These are phyloP conservation scores for Portunus trituberculatus DNA, from an alignment of 1,140 invertebrate species.

Conservation along the genomic window DNA sequence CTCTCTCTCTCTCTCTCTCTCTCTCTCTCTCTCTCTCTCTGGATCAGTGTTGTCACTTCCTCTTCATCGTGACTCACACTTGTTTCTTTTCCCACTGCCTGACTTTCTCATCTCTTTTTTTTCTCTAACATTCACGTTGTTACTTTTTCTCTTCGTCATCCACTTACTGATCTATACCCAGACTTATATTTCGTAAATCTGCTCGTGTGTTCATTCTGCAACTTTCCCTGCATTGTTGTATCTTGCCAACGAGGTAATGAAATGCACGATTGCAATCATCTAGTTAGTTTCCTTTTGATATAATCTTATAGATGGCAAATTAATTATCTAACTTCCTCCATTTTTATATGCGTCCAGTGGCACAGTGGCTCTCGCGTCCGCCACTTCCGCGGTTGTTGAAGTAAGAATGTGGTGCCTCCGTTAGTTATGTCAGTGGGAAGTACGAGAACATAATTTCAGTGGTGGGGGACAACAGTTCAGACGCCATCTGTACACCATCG, in stretches of 20 bases:
- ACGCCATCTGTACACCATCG: not conserved
- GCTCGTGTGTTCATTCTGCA: too few species aligned
- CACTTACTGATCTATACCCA: not conserved
- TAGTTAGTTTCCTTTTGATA: too few species aligned
- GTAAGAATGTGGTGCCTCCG: not conserved
- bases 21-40: constrained; percentile 22
- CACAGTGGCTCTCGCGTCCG: not conserved
- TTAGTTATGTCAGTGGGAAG: not conserved
- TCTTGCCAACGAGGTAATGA: too few species aligned
- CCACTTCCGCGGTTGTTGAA: not conserved
- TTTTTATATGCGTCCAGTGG: not conserved
- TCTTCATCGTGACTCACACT: too few species aligned
- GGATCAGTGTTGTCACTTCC: not conserved
- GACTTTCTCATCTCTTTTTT: not conserved
- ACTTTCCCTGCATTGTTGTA: too few species aligned
- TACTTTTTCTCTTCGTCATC: not conserved
- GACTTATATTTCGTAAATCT: too few species aligned
- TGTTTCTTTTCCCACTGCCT: not conserved
- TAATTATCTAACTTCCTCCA: too few species aligned
- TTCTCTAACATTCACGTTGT: not conserved
- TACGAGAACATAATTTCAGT: not conserved
- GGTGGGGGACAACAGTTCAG: not conserved
- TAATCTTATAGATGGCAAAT: too few species aligned
- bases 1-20: constrained; percentile 20
- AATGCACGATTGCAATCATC: too few species aligned